Conservation (phyloP, 2,113 vertebrate species). For the Gymnorhina tibicen region DNA sequence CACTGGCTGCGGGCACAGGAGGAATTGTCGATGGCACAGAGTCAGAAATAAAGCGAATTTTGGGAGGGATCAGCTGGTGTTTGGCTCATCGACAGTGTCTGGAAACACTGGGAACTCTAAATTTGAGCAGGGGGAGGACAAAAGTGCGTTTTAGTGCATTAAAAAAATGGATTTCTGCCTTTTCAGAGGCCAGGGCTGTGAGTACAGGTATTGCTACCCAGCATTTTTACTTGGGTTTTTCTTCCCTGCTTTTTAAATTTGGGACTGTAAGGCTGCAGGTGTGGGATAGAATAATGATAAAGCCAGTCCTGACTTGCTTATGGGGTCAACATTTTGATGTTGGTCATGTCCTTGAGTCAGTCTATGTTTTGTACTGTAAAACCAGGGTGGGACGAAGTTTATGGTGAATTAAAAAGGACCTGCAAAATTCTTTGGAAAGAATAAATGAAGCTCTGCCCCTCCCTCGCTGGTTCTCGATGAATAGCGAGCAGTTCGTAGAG, state of each 20-base stretch:
- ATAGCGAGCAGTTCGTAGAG: background rate
- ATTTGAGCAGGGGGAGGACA: background rate
- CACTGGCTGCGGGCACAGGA: background rate
- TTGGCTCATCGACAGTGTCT: background rate
- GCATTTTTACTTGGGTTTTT: fast-evolving
- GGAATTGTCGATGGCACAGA: background rate
- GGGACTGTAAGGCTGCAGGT: background rate
- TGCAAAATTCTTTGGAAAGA: background rate
- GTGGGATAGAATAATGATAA: background rate
- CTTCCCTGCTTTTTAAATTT: background rate
- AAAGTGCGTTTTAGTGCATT: background rate
- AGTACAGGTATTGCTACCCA: background rate
- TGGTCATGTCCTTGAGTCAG: background rate
- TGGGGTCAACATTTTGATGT: background rate
- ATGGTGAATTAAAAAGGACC: background rate
- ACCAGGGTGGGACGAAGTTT: background rate
- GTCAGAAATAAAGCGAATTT: background rate
- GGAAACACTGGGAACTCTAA: background rate
- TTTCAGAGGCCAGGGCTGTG: background rate
- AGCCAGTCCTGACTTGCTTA: background rate
- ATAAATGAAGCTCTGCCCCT: background rate
- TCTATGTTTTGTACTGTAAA: background rate
- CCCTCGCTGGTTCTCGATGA: fast-evolving
- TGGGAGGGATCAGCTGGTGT: background rate
- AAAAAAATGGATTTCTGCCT: background rate